phyloP scores from a whole-genome alignment of 2,113 vertebrate species.

The Tetraodon nigroviridis region DNA sequence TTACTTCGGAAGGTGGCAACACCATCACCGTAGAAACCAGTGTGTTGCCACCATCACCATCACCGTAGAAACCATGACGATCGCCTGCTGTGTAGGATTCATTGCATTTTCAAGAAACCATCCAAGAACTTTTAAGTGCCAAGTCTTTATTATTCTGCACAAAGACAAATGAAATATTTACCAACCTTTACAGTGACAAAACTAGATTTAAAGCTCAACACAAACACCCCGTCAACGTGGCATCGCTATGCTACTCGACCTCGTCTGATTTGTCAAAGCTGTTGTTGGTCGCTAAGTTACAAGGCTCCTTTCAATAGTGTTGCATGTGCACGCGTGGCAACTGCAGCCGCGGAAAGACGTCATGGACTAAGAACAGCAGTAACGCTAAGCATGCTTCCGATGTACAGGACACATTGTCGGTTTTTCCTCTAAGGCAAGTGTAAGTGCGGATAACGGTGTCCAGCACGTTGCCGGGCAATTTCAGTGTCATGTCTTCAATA shows the following conservation, averaged over 20 bases:
- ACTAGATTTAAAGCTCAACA: constrained; percentile 62
- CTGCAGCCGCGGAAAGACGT: constrained; percentile 40
- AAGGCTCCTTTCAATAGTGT: constrained; percentile 55
- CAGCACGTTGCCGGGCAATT: constrained; percentile 39
- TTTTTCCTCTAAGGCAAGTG: constrained; percentile 65
- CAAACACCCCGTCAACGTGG: constrained; percentile 25
- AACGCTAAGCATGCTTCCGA: constrained; percentile 58
- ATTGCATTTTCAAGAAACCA: constrained; percentile 26
- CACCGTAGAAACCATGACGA: not conserved
- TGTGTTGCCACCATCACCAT: too few relatives aligned
- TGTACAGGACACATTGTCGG: constrained; percentile 58
- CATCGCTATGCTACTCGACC: constrained; percentile 37
- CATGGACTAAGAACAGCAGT: constrained; percentile 43
- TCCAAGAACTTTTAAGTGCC: constrained; percentile 41
- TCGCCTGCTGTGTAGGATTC: constrained; percentile 4
- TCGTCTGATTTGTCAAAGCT: constrained; percentile 67
- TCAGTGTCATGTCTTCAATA: constrained; percentile 37
- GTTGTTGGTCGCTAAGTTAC: constrained; percentile 53
- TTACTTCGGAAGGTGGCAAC: constrained; percentile 3
- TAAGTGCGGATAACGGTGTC: constrained; percentile 51
- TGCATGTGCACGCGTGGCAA: constrained; percentile 42
- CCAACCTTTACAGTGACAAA: constrained; percentile 34
- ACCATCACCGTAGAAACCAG: constrained; percentile 6
- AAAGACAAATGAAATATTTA: constrained; percentile 46
- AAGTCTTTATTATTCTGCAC: constrained; percentile 47